Percentiles rank a stretch among this genome's conserved stretches.
These are phyloP conservation scores for Urocitellus parryii DNA, from an alignment of 2,113 vertebrate genomes.

Conservation along the genomic window DNA sequence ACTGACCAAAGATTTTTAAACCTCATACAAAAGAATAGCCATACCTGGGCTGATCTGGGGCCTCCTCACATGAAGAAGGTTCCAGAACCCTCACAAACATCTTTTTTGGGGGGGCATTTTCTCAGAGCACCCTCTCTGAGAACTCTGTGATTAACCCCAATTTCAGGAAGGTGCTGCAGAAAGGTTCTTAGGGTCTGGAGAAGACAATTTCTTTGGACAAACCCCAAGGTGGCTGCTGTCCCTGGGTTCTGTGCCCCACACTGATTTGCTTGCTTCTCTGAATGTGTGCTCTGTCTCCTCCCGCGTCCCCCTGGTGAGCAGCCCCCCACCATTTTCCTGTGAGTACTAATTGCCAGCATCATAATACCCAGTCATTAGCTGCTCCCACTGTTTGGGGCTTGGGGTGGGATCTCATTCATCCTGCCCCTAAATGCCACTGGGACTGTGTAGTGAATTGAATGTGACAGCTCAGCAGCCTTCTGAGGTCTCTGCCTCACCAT, in stretches of 20 bases:
- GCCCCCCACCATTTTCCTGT: conserved; percentile 81
- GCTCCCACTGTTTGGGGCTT: conserved; percentile 82
- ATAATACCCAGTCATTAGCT: conserved; percentile 85
- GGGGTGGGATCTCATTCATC: conserved; percentile 78
- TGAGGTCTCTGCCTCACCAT: conserved; percentile 68
- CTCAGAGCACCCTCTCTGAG: not conserved
- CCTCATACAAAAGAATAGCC: not conserved
- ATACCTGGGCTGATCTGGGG: not conserved
- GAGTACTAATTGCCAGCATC: conserved; percentile 86
- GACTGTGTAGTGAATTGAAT: conserved; percentile 82
- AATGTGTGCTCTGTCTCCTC: conserved; percentile 70
- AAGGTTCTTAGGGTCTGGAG: not conserved
- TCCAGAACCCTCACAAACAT: conserved; percentile 18
- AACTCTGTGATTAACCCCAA: not conserved
- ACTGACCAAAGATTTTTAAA: not conserved
- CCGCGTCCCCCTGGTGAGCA: conserved; percentile 70
- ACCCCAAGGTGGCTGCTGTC: not conserved
- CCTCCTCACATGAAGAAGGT: not conserved
- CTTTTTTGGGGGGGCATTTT: not conserved
- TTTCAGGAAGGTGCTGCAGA: not conserved
- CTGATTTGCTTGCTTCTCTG: conserved; percentile 65
- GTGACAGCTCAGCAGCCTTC: conserved; percentile 81
- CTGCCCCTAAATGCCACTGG: conserved; percentile 82
- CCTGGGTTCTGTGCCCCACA: conserved; percentile 54
- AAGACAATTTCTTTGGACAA: not conserved